A percentile compares a stretch with the other conserved stretches of the same genome.
phyloP scores from a whole-genome alignment of 2,888 invertebrate species.

The Thyatira batis region DNA sequence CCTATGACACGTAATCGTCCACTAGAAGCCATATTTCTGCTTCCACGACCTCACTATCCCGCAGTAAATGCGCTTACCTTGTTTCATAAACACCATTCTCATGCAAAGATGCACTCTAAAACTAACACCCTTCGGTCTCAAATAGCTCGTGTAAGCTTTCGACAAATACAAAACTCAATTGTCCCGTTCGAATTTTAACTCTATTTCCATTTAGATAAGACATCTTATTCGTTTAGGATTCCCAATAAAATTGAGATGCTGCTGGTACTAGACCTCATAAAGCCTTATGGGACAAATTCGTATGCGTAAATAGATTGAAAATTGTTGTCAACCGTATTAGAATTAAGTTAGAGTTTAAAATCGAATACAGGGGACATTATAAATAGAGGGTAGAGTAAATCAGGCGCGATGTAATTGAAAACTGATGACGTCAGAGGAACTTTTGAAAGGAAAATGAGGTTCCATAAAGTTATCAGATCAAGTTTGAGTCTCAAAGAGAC shows the following conservation, averaged over 20 bases:
- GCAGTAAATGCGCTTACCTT: background rate
- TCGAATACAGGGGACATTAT: background rate
- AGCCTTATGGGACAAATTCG: constrained; percentile 15
- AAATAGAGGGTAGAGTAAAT: background rate
- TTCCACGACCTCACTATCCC: background rate
- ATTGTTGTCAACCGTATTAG: background rate
- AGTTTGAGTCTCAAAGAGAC: background rate
- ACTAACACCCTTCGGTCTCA: background rate
- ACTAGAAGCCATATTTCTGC: background rate
- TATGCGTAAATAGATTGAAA: constrained; percentile 12
- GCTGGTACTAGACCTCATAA: background rate
- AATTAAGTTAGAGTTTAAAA: background rate
- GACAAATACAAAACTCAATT: background rate
- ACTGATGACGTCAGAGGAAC: background rate
- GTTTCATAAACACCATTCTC: background rate
- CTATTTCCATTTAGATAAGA: background rate
- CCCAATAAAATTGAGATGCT: background rate
- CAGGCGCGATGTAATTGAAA: background rate
- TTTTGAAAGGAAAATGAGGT: background rate
- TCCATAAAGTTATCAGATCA: background rate
- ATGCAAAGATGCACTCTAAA: background rate
- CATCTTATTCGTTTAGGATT: background rate
- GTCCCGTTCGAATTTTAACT: background rate
- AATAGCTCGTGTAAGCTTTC: background rate
- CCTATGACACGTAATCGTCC: background rate